phyloP scores from a whole-genome alignment of 2,888 invertebrate species.

The Microctonus hyperodae region DNA sequence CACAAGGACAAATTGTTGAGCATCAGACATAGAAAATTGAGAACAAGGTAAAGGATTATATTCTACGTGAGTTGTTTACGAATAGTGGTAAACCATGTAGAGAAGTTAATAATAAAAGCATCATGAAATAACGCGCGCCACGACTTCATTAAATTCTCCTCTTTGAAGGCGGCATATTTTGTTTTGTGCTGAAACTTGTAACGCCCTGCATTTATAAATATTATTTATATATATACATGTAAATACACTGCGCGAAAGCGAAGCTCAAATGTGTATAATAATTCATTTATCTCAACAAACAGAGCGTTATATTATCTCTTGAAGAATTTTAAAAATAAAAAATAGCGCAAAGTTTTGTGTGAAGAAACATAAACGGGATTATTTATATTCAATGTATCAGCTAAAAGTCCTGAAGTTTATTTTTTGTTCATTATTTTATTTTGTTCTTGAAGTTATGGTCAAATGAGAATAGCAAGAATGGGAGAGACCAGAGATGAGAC shows the following conservation, averaged over 20 bases:
- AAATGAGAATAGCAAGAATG: not conserved
- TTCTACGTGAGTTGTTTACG: constrained; percentile 47
- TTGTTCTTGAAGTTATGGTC: not conserved
- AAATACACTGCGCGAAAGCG: not conserved
- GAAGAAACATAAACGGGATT: not conserved
- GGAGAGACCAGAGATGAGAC: not conserved
- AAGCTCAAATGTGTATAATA: not conserved
- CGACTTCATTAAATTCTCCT: not conserved
- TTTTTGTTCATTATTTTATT: not conserved
- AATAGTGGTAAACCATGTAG: constrained; percentile 34
- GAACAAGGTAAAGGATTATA: constrained; percentile 48
- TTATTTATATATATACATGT: not conserved
- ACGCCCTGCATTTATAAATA: not conserved
- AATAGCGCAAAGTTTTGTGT: not conserved
- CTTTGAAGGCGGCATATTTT: not conserved
- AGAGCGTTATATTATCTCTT: constrained; percentile 18
- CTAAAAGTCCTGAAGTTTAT: not conserved
- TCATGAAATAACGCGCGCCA: not conserved
- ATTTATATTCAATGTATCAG: not conserved
- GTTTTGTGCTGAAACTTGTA: not conserved
- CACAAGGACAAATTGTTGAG: not conserved
- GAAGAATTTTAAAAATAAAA: constrained; percentile 1
- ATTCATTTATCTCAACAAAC: constrained; percentile 12
- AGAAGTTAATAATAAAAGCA: not conserved
- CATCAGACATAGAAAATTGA: constrained; percentile 45